Conservation (phyloP, 2,888 invertebrate species). For the Acholoe squamosa region DNA sequence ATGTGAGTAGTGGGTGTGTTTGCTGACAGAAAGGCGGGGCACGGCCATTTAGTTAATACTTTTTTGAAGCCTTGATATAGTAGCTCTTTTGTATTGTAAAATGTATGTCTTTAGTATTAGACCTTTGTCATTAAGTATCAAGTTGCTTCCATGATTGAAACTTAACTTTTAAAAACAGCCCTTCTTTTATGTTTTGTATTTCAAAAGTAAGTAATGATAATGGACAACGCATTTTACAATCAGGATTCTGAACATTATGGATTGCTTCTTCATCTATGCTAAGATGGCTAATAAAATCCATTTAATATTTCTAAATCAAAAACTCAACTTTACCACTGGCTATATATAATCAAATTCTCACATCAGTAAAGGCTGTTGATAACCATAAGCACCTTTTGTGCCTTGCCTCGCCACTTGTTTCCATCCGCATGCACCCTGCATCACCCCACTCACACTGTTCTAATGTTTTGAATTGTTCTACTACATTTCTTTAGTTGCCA, state of each 20-base stretch:
- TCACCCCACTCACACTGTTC: neutral
- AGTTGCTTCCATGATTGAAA: too few relatives aligned
- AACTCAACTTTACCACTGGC: neutral
- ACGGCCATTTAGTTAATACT: neutral
- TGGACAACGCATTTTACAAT: too few relatives aligned
- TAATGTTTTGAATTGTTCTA: neutral
- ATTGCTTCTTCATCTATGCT: too few relatives aligned
- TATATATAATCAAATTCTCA: neutral
- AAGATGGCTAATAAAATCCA: too few relatives aligned
- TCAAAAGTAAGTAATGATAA: too few relatives aligned
- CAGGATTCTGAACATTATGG: too few relatives aligned
- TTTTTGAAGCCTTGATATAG: too few relatives aligned
- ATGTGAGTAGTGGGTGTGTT: conserved; percentile 85
- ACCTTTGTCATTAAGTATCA: too few relatives aligned
- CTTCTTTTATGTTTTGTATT: too few relatives aligned
- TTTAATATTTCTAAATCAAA: neutral
- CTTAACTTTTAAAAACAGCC: too few relatives aligned
- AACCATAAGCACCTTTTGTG: neutral
- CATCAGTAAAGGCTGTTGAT: neutral
- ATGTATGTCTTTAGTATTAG: too few relatives aligned
- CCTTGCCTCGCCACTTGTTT: neutral
- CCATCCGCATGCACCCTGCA: neutral
- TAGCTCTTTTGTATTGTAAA: too few relatives aligned
- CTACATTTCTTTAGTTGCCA: neutral
- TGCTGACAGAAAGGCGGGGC: neutral